phyloP scores from a whole-genome alignment of 2,888 invertebrate species.

The Stramonita haemastoma region DNA sequence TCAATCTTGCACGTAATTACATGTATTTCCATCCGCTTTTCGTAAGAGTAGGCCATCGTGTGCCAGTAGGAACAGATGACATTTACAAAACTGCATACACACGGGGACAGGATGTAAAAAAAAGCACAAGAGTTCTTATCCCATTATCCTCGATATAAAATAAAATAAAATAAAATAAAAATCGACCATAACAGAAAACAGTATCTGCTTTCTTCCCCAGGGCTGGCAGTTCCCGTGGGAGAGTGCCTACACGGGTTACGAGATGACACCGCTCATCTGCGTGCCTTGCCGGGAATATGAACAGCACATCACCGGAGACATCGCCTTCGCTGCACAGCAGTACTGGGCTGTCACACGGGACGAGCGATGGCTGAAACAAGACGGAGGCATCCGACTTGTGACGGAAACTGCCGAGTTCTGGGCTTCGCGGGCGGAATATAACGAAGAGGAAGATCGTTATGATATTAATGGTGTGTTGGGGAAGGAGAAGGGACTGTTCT shows the following conservation, averaged over 20 bases:
- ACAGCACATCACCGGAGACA: slow-evolving; percentile 69
- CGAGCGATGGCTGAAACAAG: slow-evolving; percentile 59
- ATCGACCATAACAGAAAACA: background rate
- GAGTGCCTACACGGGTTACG: slow-evolving; percentile 60
- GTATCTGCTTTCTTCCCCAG: background rate
- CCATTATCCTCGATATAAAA: too few species aligned
- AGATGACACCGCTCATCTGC: slow-evolving; percentile 54
- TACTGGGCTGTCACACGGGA: slow-evolving; percentile 71
- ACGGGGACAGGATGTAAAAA: too few species aligned
- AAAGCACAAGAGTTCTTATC: too few species aligned
- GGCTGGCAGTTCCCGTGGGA: slow-evolving; percentile 63
- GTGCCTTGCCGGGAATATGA: slow-evolving; percentile 49
- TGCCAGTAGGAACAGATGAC: too few species aligned
- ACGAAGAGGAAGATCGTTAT: slow-evolving; percentile 57
- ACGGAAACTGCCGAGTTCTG: slow-evolving; percentile 70
- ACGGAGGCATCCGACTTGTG: slow-evolving; percentile 64
- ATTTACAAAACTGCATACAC: too few species aligned
- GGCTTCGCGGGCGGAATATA: slow-evolving; percentile 58
- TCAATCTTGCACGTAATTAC: too few species aligned
- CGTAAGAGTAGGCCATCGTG: too few species aligned
- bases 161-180: too few species aligned
- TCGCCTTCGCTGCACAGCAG: slow-evolving; percentile 69
- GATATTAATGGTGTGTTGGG: slow-evolving; percentile 49
- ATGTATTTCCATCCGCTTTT: too few species aligned
- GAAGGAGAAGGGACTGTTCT: slow-evolving; percentile 50